These are phyloP conservation scores for Charanyca ferruginea DNA, from an alignment of 2,888 invertebrate genomes.

Conservation along the genomic window DNA sequence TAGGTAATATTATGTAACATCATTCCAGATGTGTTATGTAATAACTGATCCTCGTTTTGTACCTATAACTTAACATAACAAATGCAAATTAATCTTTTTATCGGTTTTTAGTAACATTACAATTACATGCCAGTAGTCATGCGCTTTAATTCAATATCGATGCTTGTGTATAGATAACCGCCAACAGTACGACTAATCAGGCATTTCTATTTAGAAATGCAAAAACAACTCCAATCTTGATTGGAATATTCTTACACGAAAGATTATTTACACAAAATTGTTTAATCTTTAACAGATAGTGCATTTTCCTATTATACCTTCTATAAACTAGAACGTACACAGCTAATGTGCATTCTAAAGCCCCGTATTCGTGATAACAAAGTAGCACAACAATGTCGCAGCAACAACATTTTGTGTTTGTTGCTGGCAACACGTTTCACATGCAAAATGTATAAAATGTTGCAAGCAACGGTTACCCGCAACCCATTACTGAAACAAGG, in stretches of 20 bases:
- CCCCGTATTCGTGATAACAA: constrained; percentile 16
- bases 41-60: constrained; percentile 13
- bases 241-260: constrained; percentile 4
- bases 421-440: constrained; percentile 1
- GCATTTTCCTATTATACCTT: constrained; percentile 42
- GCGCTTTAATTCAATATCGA: constrained; percentile 19
- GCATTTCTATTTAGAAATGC: constrained; percentile 8
- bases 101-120: constrained; percentile 26
- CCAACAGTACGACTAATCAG: constrained; percentile 1
- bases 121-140: constrained; percentile 25
- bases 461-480: background rate
- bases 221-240: constrained; percentile 9
- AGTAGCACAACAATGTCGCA: constrained; percentile 10
- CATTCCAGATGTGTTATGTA: constrained; percentile 34
- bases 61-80: constrained; percentile 1
- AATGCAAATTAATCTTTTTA: constrained; percentile 1
- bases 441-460: background rate
- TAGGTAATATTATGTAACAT: constrained; percentile 28
- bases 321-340: constrained; percentile 51
- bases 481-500: constrained; percentile 1
- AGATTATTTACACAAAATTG: constrained; percentile 14
- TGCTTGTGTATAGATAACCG: background rate
- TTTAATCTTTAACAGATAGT: constrained; percentile 48
- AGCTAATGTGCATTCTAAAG: constrained; percentile 59
- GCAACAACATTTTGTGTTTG: background rate